Conservation (phyloP, 2,888 invertebrate genomes). For the Ypsolopha scabrella region DNA sequence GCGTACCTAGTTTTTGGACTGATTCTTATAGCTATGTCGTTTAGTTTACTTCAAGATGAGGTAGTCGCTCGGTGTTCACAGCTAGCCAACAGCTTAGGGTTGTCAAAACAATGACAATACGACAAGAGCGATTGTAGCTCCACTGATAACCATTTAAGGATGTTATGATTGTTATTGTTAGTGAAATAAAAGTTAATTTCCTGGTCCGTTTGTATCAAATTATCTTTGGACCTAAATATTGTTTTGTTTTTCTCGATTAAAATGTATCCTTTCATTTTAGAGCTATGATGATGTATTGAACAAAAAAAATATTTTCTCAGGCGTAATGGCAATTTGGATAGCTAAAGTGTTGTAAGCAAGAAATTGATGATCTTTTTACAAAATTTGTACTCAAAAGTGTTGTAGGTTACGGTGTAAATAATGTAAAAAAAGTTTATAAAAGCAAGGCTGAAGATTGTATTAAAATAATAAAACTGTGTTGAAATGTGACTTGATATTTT, state of each 20-base stretch:
- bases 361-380: slow-evolving; percentile 49
- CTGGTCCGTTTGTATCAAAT: slow-evolving; percentile 21
- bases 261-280: neutral
- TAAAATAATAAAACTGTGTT: slow-evolving; percentile 69
- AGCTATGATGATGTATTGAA: slow-evolving; percentile 2
- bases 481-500: slow-evolving; percentile 29
- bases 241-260: neutral
- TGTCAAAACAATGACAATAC: slow-evolving; percentile 73
- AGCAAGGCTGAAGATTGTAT: slow-evolving; percentile 67
- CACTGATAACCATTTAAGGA: slow-evolving; percentile 51
- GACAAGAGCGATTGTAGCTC: slow-evolving; percentile 64
- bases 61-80: slow-evolving; percentile 79
- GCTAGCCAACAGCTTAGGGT: slow-evolving; percentile 76
- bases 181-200: slow-evolving; percentile 15
- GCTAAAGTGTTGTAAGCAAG: slow-evolving; percentile 24
- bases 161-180: slow-evolving; percentile 65
- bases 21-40: slow-evolving; percentile 86
- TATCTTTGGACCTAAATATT: neutral
- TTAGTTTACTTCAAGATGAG: slow-evolving; percentile 86
- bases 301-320: slow-evolving; percentile 41
- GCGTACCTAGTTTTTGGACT: slow-evolving; percentile 83
- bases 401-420: slow-evolving; percentile 56
- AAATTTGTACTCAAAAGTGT: slow-evolving; percentile 55
- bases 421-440: slow-evolving; percentile 63
- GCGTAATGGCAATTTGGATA: slow-evolving; percentile 13